These are phyloP conservation scores for Margarornis squamiger DNA, from an alignment of 2,797 vertebrate genomes.

Conservation along the genomic window DNA sequence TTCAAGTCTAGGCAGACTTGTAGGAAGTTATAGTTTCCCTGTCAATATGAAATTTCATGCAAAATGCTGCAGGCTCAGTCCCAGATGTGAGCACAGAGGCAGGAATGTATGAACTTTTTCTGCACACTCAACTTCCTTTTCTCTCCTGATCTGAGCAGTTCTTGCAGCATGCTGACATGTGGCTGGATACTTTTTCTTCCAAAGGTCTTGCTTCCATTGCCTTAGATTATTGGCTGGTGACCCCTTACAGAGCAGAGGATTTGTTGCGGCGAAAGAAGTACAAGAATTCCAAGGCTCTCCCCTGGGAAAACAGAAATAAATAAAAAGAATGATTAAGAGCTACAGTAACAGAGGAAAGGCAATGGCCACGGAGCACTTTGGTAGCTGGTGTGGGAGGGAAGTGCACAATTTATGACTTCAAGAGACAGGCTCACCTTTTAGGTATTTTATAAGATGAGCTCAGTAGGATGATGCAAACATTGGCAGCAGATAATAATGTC, in stretches of 20 bases:
- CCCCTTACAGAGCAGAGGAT: neutral
- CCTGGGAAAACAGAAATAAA: neutral
- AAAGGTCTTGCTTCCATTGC: neutral
- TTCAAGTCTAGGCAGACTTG: neutral
- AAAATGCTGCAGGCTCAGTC: neutral
- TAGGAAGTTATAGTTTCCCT: neutral
- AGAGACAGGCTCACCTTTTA: constrained; percentile 1
- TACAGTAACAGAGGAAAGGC: neutral
- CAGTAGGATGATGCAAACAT: constrained; percentile 42
- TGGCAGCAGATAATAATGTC: constrained; percentile 36
- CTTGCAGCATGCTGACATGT: neutral
- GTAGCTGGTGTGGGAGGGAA: neutral
- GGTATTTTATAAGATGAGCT: constrained; percentile 43
- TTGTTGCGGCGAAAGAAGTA: neutral
- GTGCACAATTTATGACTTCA: constrained; percentile 1
- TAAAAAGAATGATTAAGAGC: neutral
- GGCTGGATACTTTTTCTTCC: neutral
- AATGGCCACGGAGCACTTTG: neutral
- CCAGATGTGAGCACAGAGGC: neutral
- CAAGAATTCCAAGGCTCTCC: neutral
- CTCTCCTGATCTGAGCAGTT: neutral
- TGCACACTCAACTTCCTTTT: neutral
- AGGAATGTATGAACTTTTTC: neutral
- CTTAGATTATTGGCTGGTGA: neutral
- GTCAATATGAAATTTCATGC: neutral